Evolutionary conservation across 2,888 invertebrate genomes (phyloP).

Genomic region (Maniola hyperantus): DNA sequence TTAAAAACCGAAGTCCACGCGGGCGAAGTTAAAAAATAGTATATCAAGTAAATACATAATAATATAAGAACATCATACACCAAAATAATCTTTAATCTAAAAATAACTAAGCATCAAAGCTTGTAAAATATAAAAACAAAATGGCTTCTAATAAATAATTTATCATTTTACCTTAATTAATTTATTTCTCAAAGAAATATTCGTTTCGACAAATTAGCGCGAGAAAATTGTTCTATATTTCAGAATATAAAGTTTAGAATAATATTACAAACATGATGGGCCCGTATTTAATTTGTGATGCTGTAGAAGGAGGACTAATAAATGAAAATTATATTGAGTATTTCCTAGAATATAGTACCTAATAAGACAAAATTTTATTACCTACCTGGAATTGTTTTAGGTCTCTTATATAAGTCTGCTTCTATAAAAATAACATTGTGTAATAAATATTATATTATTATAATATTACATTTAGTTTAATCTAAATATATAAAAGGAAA

Average conservation of each 20-base stretch:
- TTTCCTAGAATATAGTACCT: background rate
- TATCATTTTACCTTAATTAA: constrained; percentile 27
- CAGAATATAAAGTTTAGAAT: background rate
- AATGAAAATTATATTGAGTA: background rate
- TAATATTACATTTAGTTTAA: too few relatives aligned
- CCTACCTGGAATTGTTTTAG: background rate
- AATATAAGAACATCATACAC: too few relatives aligned
- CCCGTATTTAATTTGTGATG: constrained; percentile 1
- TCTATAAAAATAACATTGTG: too few relatives aligned
- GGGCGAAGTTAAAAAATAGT: too few relatives aligned
- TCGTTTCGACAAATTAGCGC: constrained; percentile 16
- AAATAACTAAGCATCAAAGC: background rate
- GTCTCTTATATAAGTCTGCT: background rate
- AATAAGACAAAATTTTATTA: background rate
- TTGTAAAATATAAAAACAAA: background rate
- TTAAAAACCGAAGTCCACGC: too few relatives aligned
- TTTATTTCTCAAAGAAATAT: background rate
- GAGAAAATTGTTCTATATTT: constrained; percentile 1
- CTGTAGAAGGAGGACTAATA: background rate
- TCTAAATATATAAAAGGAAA: too few relatives aligned
- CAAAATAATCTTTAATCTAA: too few relatives aligned
- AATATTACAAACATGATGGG: constrained; percentile 9
- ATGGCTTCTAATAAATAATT: background rate
- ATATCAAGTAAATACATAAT: too few relatives aligned
- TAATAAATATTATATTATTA: too few relatives aligned